A percentile compares a stretch with the other conserved stretches of the same genome.
Conservation (phyloP, 2,113 vertebrate genomes). For the Epinephelus cyanopodus region DNA sequence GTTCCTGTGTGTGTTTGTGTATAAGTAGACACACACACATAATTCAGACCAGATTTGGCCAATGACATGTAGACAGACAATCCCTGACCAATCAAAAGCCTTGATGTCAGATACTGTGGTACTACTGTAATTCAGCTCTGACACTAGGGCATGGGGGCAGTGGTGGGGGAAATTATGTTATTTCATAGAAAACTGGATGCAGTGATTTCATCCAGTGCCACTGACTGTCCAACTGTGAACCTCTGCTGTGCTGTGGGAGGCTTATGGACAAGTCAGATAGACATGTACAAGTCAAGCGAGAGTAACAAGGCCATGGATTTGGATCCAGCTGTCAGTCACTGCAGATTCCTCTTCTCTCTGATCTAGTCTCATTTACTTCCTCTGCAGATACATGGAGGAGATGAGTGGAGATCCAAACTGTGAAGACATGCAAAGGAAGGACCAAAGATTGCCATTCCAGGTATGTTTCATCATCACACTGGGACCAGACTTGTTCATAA, state of each 20-base stretch:
- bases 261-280: background rate
- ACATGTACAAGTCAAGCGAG: background rate
- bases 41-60: constrained; percentile 37
- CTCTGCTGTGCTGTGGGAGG: background rate
- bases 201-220: background rate
- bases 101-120: constrained; percentile 15
- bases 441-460: constrained; percentile 79
- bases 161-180: background rate
- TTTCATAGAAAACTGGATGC: constrained; percentile 27
- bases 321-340: constrained; percentile 1
- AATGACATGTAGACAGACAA: constrained; percentile 39
- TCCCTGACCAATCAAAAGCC: constrained; percentile 41
- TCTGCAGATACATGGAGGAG: constrained; percentile 75
- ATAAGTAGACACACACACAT: constrained; percentile 4
- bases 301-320: background rate
- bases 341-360: background rate
- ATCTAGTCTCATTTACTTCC: constrained; percentile 8
- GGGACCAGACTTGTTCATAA: background rate
- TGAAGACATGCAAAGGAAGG: constrained; percentile 74
- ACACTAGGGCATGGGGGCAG: background rate
- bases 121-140: constrained; percentile 29
- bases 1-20: constrained; percentile 1
- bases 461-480: constrained; percentile 45
- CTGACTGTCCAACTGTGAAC: background rate
- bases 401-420: constrained; percentile 55